Conservation (phyloP, 2,797 vertebrate genomes). For the Knipowitschia caucasica region DNA sequence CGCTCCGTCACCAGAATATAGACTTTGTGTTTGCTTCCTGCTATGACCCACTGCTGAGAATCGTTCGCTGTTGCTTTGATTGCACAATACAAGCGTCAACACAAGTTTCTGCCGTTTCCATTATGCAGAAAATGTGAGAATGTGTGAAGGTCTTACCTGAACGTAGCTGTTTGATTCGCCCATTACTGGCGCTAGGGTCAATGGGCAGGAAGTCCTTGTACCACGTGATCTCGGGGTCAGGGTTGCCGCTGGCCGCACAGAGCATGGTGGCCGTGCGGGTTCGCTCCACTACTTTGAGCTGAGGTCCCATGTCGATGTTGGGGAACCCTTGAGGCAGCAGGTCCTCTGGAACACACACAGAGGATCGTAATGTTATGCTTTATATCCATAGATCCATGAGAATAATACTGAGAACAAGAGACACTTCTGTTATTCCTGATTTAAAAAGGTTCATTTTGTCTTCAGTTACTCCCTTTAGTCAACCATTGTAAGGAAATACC, state of each 20-base stretch:
- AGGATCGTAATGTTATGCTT: background rate
- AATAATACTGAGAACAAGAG: too few relatives aligned
- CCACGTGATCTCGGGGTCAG: slow-evolving; percentile 98
- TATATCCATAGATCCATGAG: too few relatives aligned
- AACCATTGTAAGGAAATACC: too few relatives aligned
- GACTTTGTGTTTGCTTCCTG: slow-evolving; percentile 46
- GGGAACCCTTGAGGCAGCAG: slow-evolving; percentile 92
- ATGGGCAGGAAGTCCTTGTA: slow-evolving; percentile 98
- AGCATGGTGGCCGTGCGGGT: slow-evolving; percentile 97
- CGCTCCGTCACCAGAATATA: slow-evolving; percentile 44
- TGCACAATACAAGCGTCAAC: slow-evolving; percentile 2
- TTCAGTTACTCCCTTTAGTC: too few relatives aligned
- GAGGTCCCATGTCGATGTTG: slow-evolving; percentile 98
- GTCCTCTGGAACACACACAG: slow-evolving; percentile 81
- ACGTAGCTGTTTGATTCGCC: slow-evolving; percentile 93
- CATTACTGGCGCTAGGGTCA: slow-evolving; percentile 89
- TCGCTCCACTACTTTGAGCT: slow-evolving; percentile 96
- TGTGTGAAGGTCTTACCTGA: slow-evolving; percentile 82
- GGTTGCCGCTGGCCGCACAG: slow-evolving; percentile 95
- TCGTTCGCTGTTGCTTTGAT: slow-evolving; percentile 34
- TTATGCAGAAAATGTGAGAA: background rate
- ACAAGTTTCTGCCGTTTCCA: background rate
- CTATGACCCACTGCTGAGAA: slow-evolving; percentile 41
- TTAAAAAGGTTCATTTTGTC: too few relatives aligned
- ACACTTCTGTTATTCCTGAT: too few relatives aligned